A percentile compares a stretch with the other conserved stretches of the same genome.
phyloP scores from a whole-genome alignment of 2,113 vertebrate genomes.

The Saguinus imperator region DNA sequence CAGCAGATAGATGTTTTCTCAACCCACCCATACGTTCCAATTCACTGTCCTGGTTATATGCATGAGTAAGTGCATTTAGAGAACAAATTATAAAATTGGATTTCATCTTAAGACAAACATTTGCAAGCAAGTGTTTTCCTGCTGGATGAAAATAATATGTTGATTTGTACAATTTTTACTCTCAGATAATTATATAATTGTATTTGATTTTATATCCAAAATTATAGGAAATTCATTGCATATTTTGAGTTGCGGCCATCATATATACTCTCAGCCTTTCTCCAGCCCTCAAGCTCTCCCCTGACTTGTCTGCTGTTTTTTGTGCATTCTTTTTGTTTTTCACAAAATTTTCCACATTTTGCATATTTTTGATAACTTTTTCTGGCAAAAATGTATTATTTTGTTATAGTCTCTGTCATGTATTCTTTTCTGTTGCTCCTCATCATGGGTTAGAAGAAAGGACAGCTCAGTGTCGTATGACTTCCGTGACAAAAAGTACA shows the following conservation, averaged over 20 bases:
- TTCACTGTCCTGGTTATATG: neutral
- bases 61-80: neutral
- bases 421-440: neutral
- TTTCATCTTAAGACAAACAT: neutral
- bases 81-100: neutral
- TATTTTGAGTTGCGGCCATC: neutral
- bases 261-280: neutral
- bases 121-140: neutral
- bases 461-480: neutral
- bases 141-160: neutral
- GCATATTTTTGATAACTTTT: neutral
- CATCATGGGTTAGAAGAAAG: neutral
- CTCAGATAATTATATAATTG: neutral
- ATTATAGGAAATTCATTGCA: neutral
- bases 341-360: neutral
- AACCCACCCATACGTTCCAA: neutral
- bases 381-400: neutral
- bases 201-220: neutral
- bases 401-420: neutral
- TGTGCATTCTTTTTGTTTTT: neutral
- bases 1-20: neutral
- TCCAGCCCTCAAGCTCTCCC: neutral
- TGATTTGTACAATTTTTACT: neutral
- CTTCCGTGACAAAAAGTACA: conserved; percentile 44
- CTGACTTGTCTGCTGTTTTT: neutral